Conservation (phyloP, 2,797 vertebrate genomes). For the Rhynchonycteris naso region DNA sequence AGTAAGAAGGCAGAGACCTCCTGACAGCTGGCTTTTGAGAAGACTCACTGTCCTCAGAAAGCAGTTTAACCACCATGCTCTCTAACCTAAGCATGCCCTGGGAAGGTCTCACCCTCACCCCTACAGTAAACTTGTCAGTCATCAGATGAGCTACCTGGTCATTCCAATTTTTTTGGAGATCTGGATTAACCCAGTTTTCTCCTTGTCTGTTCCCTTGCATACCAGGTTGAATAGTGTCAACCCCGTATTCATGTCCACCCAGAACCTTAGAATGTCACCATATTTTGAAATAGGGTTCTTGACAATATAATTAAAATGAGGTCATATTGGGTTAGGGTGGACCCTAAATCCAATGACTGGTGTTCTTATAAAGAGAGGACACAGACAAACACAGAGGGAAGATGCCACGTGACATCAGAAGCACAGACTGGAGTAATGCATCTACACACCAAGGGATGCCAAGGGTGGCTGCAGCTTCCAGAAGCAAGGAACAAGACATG, state of each 20-base stretch:
- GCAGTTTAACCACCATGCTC: background rate
- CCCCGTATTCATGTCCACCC: background rate
- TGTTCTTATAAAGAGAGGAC: background rate
- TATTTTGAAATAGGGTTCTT: background rate
- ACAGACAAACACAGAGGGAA: background rate
- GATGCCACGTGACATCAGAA: background rate
- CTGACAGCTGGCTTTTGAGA: background rate
- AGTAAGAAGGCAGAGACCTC: background rate
- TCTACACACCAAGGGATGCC: background rate
- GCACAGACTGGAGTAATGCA: accelerated
- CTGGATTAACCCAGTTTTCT: background rate
- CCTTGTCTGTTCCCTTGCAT: background rate
- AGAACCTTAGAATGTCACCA: background rate
- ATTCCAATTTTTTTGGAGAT: background rate
- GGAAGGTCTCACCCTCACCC: background rate
- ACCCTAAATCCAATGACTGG: background rate
- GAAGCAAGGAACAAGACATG: background rate
- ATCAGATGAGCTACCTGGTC: background rate
- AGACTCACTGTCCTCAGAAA: background rate
- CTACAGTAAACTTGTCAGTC: too few species aligned
- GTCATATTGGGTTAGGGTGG: background rate
- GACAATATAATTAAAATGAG: background rate
- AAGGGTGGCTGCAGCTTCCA: background rate
- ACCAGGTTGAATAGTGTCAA: background rate
- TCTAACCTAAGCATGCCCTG: too few species aligned